Evolutionary conservation across 1,140 invertebrate species (phyloP).

Genomic region (Hycleus cichorii): DNA sequence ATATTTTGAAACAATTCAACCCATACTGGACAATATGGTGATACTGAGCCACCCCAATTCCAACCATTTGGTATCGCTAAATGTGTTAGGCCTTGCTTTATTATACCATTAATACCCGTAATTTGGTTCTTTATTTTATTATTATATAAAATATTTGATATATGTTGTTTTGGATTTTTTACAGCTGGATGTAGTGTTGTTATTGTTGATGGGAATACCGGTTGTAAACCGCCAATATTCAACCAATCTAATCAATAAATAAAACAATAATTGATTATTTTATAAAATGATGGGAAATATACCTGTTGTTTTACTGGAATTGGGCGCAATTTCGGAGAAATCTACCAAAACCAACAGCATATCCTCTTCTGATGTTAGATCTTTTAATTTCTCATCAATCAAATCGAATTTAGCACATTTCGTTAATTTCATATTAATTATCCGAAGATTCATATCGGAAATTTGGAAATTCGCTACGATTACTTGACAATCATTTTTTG

Average conservation of each 20-base stretch:
- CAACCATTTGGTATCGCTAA: constrained; percentile 74
- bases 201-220: constrained; percentile 27
- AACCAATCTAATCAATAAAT: constrained; percentile 17
- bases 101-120: constrained; percentile 53
- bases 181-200: constrained; percentile 24
- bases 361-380: constrained; percentile 24
- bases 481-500: constrained; percentile 22
- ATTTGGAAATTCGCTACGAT: constrained; percentile 23
- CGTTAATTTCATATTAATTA: constrained; percentile 28
- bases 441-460: constrained; percentile 24
- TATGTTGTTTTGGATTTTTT: constrained; percentile 12
- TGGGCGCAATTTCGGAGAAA: constrained; percentile 18
- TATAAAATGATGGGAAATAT: not conserved
- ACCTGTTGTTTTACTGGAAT: constrained; percentile 15
- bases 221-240: constrained; percentile 22
- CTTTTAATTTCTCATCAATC: constrained; percentile 26
- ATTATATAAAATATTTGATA: constrained; percentile 31
- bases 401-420: constrained; percentile 19
- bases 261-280: not conserved
- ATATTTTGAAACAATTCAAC: constrained; percentile 43
- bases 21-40: constrained; percentile 66
- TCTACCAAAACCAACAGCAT: constrained; percentile 28
- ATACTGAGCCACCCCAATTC: constrained; percentile 70
- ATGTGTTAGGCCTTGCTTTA: constrained; percentile 61
- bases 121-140: constrained; percentile 18